Conservation (phyloP, 2,797 vertebrate genomes). For the Etheostoma nigrum region DNA sequence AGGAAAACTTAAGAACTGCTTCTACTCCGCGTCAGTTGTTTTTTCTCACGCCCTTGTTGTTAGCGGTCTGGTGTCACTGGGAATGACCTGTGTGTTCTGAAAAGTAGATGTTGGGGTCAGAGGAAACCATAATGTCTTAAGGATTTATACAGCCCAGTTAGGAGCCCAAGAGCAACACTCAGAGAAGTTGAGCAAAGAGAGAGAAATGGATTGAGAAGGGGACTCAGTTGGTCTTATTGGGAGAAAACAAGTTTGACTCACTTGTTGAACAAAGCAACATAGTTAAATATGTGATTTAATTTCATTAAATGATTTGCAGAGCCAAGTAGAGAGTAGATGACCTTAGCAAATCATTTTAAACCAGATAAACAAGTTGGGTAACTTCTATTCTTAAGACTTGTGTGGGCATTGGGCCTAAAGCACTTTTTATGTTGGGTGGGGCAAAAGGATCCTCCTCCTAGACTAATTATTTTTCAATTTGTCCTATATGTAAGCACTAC, state of each 20-base stretch:
- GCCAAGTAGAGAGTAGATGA: background rate
- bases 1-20: background rate
- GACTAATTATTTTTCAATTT: slow-evolving; percentile 4
- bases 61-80: slow-evolving; percentile 28
- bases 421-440: background rate
- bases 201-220: background rate
- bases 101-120: slow-evolving; percentile 12
- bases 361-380: slow-evolving; percentile 21
- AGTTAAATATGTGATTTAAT: background rate
- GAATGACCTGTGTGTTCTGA: slow-evolving; percentile 35
- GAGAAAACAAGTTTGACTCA: background rate
- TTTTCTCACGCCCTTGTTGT: background rate
- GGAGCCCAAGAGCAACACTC: background rate
- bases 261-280: background rate
- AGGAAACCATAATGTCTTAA: slow-evolving; percentile 8
- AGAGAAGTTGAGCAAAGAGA: background rate
- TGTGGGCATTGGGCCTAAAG: background rate
- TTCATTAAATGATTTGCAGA: slow-evolving; percentile 8
- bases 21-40: background rate
- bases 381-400: background rate
- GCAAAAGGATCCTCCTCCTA: background rate
- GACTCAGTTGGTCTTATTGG: background rate
- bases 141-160: slow-evolving; percentile 10
- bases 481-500: background rate
- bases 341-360: background rate